phyloP scores from a whole-genome alignment of 2,113 vertebrate genomes.

The Python bivittatus region DNA sequence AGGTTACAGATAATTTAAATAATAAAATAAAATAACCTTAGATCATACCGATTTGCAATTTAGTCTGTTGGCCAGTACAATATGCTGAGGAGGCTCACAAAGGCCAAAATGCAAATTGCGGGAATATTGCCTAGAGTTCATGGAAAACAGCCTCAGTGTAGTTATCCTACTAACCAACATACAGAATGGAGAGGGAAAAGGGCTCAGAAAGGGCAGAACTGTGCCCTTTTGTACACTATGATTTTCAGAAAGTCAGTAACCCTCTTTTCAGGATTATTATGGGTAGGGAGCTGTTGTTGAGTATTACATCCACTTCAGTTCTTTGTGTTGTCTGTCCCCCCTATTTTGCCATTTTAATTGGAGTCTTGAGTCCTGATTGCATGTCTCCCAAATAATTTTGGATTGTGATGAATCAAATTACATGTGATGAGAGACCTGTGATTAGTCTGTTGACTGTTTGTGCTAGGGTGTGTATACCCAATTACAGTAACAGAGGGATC shows the following conservation, averaged over 20 bases:
- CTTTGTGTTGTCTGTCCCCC: neutral
- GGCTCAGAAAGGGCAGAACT: neutral
- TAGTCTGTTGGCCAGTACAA: neutral
- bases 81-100: neutral
- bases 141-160: neutral
- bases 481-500: neutral
- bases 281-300: neutral
- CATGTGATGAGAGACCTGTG: neutral
- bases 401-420: constrained; percentile 5
- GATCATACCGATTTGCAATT: neutral
- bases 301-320: neutral
- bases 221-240: neutral
- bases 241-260: neutral
- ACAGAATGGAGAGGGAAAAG: neutral
- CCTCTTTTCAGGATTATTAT: neutral
- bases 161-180: neutral
- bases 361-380: neutral
- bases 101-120: neutral
- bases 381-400: neutral
- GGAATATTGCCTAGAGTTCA: neutral
- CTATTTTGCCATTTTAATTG: neutral
- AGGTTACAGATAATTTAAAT: neutral
- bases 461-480: neutral
- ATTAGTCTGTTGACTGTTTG: neutral
- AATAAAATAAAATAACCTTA: neutral